Evolutionary conservation across 2,797 vertebrate genomes (phyloP).

Genomic region (Sphenodon punctatus): DNA sequence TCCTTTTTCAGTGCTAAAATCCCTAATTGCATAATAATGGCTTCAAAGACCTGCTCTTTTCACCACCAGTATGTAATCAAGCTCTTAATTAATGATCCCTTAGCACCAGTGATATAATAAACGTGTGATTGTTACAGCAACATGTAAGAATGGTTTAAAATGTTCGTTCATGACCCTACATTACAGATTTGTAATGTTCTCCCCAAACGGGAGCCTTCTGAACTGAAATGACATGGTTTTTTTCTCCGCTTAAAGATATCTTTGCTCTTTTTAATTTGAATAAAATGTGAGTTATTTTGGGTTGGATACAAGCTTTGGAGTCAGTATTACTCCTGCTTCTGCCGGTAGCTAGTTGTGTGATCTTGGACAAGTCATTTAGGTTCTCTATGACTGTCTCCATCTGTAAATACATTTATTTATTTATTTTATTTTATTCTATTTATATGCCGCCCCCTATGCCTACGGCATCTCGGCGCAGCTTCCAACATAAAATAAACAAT

Average conservation of each 20-base stretch:
- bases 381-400: constrained; percentile 38
- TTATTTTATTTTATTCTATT: no score
- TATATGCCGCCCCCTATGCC: no score
- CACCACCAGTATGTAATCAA: constrained; percentile 56
- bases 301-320: not conserved
- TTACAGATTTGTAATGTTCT: constrained; percentile 19
- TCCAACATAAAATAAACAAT: no score
- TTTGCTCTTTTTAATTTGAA: not conserved
- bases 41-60: constrained; percentile 46
- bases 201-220: constrained; percentile 31
- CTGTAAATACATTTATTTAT: no score
- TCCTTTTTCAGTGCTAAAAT: not conserved
- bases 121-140: constrained; percentile 47
- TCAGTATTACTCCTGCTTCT: not conserved
- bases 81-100: constrained; percentile 54
- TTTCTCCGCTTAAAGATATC: not conserved
- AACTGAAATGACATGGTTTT: constrained; percentile 1
- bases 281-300: not conserved
- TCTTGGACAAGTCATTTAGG: constrained; percentile 36
- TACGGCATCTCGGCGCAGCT: no score
- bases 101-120: constrained; percentile 48
- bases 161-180: constrained; percentile 48
- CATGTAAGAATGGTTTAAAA: constrained; percentile 51
- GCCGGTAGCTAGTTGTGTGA: not conserved
- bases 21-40: constrained; percentile 38